Base-by-base conservation (phyloP, 2,797 vertebrate species). In the Pantherophis alleghaniensis region DNA sequence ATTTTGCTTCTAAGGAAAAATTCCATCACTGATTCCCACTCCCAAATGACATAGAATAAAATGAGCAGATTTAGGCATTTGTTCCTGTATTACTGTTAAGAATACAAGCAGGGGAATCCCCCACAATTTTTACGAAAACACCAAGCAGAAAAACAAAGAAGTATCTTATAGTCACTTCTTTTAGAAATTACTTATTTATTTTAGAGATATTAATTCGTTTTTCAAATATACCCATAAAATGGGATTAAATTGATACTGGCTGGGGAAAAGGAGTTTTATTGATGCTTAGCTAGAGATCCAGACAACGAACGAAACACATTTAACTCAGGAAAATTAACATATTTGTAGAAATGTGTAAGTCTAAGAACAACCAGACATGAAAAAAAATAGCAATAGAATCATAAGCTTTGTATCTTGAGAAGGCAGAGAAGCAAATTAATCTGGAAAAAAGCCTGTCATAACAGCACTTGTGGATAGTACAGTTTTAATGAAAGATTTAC, bases 251-350 rank as follows among this genome's bases (percentile, higher is more conserved):
- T 79, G 37, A 89, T 88, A 88, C 79, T 83, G 90, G 24, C 61
- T 7, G 16, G 88, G 47, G 13, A 66, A 66, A 56, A n/a, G 4
- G 32, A 24, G 26, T 69, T 87, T 69, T 57, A 61, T 32, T 87
- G 89, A 87, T 53, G 32, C 61, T 47, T 24, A 93, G n/a, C 57
- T 83, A 32, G 42, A 63, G 57, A 89, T n/a, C n/a, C 59, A 61
- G 42, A 93, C 79, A 91, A 89, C 89, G 66, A 59, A 93, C 56
- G 9, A 53, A 12, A 7, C 47, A 74, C 32, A 55, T 91, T 93
- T 91, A 93, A 69, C 66, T 93, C 24, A 13, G 90, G 57, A 91
- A 88, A 91, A 91, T 89, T 91, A 91, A 91, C 86, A 83, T 91
- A 93, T 89, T 87, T 91, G n/a, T 13, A 55, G 86, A 90, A 88